Percentiles rank a stretch among this genome's conserved stretches.
These are phyloP conservation scores for Lutjanus argentimaculatus DNA, from an alignment of 2,797 vertebrate genomes.

Conservation along the genomic window DNA sequence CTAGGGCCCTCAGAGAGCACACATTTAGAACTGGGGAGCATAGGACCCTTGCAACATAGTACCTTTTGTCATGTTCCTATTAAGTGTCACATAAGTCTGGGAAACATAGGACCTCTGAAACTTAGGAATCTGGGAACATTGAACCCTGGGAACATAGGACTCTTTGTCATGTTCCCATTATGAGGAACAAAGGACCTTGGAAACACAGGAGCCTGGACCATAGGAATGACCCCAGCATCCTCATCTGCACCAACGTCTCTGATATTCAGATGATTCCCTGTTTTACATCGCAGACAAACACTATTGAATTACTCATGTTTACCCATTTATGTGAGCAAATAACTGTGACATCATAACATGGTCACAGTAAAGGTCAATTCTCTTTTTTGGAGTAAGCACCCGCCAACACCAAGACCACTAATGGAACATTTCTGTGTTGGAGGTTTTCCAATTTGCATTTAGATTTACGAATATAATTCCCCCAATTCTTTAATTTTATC, in stretches of 20 bases:
- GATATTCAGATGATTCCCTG: background rate
- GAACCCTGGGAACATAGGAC: too few species aligned
- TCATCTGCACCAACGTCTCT: background rate
- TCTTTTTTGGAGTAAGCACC: background rate
- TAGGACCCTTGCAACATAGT: too few species aligned
- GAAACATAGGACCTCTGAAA: too few species aligned
- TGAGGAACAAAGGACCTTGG: too few species aligned
- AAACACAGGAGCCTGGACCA: too few species aligned
- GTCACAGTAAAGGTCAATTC: background rate
- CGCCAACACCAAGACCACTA: slow-evolving; percentile 34
- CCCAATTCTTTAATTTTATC: slow-evolving; percentile 30
- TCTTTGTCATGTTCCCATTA: too few species aligned
- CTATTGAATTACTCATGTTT: background rate
- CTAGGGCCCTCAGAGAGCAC: too few species aligned
- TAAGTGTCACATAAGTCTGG: too few species aligned
- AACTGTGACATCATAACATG: background rate
- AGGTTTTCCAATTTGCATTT: slow-evolving; percentile 77
- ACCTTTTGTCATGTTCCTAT: too few species aligned
- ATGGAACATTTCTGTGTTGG: slow-evolving; percentile 44
- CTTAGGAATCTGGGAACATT: too few species aligned
- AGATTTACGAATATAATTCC: slow-evolving; percentile 60
- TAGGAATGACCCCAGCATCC: background rate
- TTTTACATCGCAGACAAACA: background rate
- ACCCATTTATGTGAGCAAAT: background rate
- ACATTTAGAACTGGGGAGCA: too few species aligned